Conservation (phyloP, 2,797 vertebrate genomes). For the Chiroxiphia lanceolata region DNA sequence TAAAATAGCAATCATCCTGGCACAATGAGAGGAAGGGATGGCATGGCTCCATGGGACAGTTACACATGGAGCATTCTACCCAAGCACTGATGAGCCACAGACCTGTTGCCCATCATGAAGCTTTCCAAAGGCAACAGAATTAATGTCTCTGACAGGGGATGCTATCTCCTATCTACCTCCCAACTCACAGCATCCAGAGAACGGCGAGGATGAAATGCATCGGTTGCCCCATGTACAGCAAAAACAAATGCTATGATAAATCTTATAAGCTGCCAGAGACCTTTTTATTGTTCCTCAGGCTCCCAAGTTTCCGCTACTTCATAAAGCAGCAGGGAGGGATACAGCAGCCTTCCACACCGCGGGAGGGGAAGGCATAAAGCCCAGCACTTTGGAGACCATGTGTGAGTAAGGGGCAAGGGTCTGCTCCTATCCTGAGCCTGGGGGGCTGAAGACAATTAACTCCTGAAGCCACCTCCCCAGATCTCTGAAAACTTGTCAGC, state of each 20-base stretch:
- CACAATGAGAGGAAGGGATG: neutral
- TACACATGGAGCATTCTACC: neutral
- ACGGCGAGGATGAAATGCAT: neutral
- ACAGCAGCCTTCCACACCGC: neutral
- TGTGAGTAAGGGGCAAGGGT: neutral
- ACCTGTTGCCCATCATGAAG: rapidly evolving
- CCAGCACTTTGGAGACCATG: neutral
- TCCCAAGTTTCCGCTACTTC: constrained; percentile 13
- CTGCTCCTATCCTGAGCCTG: neutral
- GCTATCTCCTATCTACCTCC: neutral
- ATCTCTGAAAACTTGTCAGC: neutral
- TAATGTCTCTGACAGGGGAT: neutral
- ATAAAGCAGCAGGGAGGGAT: neutral
- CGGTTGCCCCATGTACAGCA: neutral
- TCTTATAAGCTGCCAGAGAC: neutral
- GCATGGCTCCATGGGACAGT: neutral
- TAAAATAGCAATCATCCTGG: neutral
- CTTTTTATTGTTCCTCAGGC: neutral
- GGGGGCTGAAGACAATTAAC: neutral
- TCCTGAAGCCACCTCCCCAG: neutral
- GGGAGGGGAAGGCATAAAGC: neutral
- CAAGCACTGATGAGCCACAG: neutral
- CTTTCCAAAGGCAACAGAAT: neutral
- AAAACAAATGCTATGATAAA: constrained; percentile 17
- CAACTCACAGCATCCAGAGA: neutral